These are phyloP conservation scores for Microctonus aethiopoides DNA, from an alignment of 2,888 invertebrate genomes.

Conservation along the genomic window DNA sequence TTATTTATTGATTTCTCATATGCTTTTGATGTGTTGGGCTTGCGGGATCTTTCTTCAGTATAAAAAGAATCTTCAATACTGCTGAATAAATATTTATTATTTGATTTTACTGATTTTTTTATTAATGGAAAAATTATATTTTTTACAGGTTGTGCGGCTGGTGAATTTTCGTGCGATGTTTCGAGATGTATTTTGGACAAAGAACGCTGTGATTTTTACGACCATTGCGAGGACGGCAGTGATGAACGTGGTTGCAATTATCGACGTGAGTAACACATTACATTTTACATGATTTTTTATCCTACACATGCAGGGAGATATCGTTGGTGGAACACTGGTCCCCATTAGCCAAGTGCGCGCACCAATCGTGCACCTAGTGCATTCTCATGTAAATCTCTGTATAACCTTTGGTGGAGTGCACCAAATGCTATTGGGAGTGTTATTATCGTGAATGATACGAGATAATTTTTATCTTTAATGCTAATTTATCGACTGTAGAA, in stretches of 20 bases:
- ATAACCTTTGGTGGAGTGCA: too few relatives aligned
- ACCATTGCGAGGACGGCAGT: conserved; percentile 75
- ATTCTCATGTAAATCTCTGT: too few relatives aligned
- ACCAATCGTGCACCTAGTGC: too few relatives aligned
- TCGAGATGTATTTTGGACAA: conserved; percentile 71
- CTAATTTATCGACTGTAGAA: neutral
- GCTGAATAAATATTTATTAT: neutral
- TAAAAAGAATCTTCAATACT: neutral
- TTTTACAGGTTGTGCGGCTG: conserved; percentile 68
- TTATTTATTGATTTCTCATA: neutral
- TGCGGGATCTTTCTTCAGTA: neutral
- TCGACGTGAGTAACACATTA: conserved; percentile 58
- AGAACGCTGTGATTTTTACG: conserved; percentile 71
- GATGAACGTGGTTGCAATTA: conserved; percentile 75
- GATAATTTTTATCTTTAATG: too few relatives aligned
- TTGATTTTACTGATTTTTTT: too few relatives aligned
- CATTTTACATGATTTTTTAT: too few relatives aligned
- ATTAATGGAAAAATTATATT: conserved; percentile 36
- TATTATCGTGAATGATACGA: too few relatives aligned
- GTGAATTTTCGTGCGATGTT: conserved; percentile 75
- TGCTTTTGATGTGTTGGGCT: neutral
- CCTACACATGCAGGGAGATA: too few relatives aligned
- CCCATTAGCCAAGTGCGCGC: too few relatives aligned
- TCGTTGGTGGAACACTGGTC: too few relatives aligned
- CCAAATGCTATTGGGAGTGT: too few relatives aligned